phyloP scores from a whole-genome alignment of 2,113 vertebrate species.

The Phrynosoma platyrhinos region DNA sequence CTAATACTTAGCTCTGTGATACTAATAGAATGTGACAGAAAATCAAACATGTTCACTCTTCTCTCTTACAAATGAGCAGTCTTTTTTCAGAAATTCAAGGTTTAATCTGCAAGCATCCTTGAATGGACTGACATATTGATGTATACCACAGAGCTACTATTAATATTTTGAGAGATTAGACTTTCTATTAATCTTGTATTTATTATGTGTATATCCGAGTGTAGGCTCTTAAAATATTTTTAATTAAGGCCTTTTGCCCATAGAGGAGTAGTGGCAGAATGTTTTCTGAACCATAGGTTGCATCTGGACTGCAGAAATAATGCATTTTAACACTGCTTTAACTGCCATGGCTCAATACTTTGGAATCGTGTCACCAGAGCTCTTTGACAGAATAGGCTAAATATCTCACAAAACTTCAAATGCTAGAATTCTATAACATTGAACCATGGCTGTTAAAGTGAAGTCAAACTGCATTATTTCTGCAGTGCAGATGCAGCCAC shows the following conservation, averaged over 20 bases:
- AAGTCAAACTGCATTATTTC: too few species aligned
- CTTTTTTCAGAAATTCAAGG: conserved; percentile 39
- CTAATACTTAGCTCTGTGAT: conserved; percentile 46
- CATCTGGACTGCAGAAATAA: too few species aligned
- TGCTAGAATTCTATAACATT: too few species aligned
- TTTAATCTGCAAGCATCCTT: conserved; percentile 58
- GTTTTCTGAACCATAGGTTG: background rate
- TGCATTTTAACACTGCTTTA: too few species aligned
- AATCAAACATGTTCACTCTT: conserved; percentile 67
- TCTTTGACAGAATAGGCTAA: too few species aligned
- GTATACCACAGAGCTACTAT: conserved; percentile 26
- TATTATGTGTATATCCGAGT: background rate
- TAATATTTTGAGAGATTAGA: conserved; percentile 31
- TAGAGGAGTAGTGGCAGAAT: background rate
- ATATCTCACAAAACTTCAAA: too few species aligned
- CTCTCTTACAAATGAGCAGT: conserved; percentile 47
- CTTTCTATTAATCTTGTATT: conserved; percentile 28
- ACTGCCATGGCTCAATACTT: too few species aligned
- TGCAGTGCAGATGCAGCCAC: too few species aligned
- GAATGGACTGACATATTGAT: conserved; percentile 40
- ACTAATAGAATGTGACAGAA: conserved; percentile 59
- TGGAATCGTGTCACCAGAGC: too few species aligned
- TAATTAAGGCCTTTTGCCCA: conserved; percentile 4
- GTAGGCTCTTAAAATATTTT: conserved; percentile 1
- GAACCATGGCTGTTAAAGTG: too few species aligned